phyloP scores from a whole-genome alignment of 2,113 vertebrate genomes.

The Pseudopodoces humilis region DNA sequence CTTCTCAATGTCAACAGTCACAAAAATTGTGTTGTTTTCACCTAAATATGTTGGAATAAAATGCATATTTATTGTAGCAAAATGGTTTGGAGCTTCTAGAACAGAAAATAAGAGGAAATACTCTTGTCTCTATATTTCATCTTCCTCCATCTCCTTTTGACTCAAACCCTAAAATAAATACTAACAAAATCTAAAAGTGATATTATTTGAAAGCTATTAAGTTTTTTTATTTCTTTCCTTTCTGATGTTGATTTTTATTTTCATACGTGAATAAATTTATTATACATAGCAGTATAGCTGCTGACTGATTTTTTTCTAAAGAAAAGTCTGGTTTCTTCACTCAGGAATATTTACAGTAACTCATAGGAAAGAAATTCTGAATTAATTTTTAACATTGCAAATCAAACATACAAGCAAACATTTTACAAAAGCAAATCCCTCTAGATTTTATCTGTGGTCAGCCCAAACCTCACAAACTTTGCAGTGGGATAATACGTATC shows the following conservation, averaged over 20 bases:
- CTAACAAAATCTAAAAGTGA: not conserved
- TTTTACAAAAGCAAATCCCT: not conserved
- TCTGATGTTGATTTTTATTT: not conserved
- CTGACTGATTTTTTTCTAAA: not conserved
- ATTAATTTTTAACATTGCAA: not conserved
- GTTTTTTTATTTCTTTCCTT: not conserved
- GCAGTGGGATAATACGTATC: not conserved
- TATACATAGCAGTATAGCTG: not conserved
- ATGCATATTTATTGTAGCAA: not conserved
- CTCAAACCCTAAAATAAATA: not conserved
- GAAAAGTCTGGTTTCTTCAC: not conserved
- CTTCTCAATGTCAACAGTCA: not conserved
- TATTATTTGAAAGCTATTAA: not conserved
- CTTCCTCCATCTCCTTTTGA: not conserved
- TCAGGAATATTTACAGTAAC: not conserved
- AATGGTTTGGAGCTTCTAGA: not conserved
- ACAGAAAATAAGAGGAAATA: not conserved
- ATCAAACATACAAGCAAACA: not conserved
- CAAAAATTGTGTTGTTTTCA: not conserved
- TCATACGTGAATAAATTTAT: not conserved
- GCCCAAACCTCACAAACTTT: not conserved
- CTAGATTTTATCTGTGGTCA: not conserved
- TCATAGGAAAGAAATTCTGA: not conserved
- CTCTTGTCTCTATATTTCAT: not conserved
- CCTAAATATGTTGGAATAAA: not conserved